These are phyloP conservation scores for Andrena chrysosceles DNA, from an alignment of 2,888 invertebrate genomes.

Conservation along the genomic window DNA sequence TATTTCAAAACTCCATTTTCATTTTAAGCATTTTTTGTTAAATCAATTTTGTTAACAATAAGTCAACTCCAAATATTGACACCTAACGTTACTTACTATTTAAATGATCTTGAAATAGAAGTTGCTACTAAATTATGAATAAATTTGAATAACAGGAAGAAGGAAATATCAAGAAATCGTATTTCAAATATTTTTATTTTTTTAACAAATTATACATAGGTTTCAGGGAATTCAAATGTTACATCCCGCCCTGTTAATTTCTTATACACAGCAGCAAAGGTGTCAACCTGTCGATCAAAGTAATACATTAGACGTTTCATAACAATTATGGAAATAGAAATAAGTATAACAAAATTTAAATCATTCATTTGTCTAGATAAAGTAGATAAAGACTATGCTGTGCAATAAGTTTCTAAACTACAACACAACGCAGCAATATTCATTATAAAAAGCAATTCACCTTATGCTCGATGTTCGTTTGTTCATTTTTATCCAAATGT, in stretches of 20 bases:
- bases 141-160: not conserved
- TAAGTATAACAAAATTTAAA: not conserved
- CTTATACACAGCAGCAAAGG: slow-evolving; percentile 99
- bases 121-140: no score
- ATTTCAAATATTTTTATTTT: slow-evolving; percentile 69
- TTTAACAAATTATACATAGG: slow-evolving; percentile 91
- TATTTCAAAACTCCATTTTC: no score
- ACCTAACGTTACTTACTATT: no score
- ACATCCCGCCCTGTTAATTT: slow-evolving; percentile 99
- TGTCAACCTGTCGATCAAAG: slow-evolving; percentile 91
- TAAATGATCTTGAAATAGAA: no score
- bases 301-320: not conserved
- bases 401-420: not conserved
- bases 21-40: no score
- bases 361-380: not conserved
- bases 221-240: slow-evolving; percentile 99
- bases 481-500: slow-evolving; percentile 98
- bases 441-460: slow-evolving; percentile 85
- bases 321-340: slow-evolving; percentile 20
- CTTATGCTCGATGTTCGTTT: slow-evolving; percentile 99
- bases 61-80: no score
- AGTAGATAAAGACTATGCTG: not conserved
- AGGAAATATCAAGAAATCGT: not conserved
- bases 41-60: no score
- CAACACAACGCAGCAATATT: not conserved